Base-by-base conservation (phyloP, 2,797 vertebrate species). In the Rallus crepitans region DNA sequence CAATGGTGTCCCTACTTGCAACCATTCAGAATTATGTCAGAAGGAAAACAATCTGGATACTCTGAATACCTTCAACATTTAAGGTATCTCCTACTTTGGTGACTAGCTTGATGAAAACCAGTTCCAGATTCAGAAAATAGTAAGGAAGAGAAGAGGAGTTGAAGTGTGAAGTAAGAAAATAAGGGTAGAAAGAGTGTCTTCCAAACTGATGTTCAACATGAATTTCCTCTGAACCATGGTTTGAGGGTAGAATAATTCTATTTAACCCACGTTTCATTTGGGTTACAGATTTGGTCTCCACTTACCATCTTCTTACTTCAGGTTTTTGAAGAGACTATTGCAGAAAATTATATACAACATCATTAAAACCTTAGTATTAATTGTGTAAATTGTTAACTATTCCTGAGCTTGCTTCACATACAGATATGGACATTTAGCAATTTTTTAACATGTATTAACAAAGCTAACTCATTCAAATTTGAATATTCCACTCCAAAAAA, bases 191-290 rank as follows among this genome's bases (percentile, higher is more conserved):
- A 72, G 64, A 53, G 30, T 80, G 78, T 87, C 50, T 82, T 95
- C 70, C 66, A 64, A 90, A 57, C 37, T 64, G 89, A 89, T 33
- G 24, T 93, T 89, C 84, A 57, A 35, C 73, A 50, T 71, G 42
- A 89, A 84, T 96, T 94, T 96, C 86, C 88, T 95, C 93, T 95
- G 75, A 93, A 76, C 86, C 55, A 57, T 76, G 60, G 85, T 87
- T 95, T 97, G 69, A 92, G 64, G 93, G 93, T 72, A 87, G 82
- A 94, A 91, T 93, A 87, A n/a, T 85, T 95, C 76, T 95, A 88
- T 93, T 94, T 96, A 97, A 96, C 72, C 60, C 87, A 30, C 1
- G 3, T 59, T 80, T 70, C 30, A 35, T 60, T 76, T 66, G 19
- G 19, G 7, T 52, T 66, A n/a, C 3, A 11, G 25, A 93, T 95